These are phyloP conservation scores for Chiloscyllium plagiosum DNA, from an alignment of 2,113 vertebrate species.

Conservation along the genomic window DNA sequence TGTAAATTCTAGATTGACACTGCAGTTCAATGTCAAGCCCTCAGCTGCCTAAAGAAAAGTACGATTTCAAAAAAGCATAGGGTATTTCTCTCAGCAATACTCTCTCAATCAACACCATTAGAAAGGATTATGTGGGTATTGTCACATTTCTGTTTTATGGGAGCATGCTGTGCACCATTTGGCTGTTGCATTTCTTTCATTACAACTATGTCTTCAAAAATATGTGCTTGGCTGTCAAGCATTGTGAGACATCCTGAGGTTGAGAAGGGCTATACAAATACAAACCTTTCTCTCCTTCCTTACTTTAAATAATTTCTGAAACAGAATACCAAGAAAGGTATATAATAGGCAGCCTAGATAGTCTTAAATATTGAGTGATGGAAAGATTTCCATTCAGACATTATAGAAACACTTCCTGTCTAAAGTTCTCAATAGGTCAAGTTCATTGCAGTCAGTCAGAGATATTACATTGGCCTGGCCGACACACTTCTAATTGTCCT, in stretches of 20 bases:
- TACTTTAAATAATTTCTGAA: background rate
- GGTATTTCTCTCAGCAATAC: background rate
- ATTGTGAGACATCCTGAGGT: background rate
- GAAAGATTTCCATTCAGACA: background rate
- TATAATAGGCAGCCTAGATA: background rate
- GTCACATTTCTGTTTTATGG: too few species aligned
- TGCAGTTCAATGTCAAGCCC: background rate
- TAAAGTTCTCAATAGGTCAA: background rate
- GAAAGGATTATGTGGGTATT: background rate
- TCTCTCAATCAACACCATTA: background rate
- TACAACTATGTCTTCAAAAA: background rate
- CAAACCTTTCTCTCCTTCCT: background rate
- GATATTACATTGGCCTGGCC: too few species aligned
- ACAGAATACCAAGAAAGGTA: background rate
- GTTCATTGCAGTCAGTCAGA: background rate
- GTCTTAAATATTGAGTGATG: background rate
- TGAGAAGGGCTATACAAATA: background rate
- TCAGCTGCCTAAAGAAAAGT: background rate
- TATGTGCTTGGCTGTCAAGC: background rate
- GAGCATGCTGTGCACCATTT: background rate
- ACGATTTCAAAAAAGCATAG: background rate
- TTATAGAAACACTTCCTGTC: background rate
- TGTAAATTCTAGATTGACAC: background rate
- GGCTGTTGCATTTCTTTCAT: background rate
- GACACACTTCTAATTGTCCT: background rate